phyloP scores from a whole-genome alignment of 2,797 vertebrate species.

The Sphaeramia orbicularis region DNA sequence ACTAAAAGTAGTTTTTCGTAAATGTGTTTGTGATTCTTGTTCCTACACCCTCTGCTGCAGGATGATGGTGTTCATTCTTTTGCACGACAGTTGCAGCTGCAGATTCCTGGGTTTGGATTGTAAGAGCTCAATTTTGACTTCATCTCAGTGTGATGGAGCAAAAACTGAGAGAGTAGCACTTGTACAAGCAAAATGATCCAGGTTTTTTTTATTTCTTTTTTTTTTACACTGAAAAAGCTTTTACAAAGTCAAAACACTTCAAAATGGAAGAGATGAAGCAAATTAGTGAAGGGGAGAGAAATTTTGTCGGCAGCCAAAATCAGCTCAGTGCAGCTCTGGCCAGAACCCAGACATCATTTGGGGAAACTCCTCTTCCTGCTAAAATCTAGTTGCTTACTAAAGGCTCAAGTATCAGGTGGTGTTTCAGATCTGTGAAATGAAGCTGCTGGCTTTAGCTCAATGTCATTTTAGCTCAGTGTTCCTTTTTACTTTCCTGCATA shows the following conservation, averaged over 20 bases:
- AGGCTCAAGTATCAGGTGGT: conserved; percentile 44
- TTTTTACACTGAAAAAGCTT: background rate
- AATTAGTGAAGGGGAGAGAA: background rate
- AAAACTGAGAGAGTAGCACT: background rate
- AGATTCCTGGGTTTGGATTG: conserved; percentile 9
- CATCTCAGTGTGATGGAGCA: conserved; percentile 1
- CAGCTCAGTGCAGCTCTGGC: conserved; percentile 19
- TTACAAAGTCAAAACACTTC: background rate
- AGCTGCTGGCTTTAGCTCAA: conserved; percentile 5
- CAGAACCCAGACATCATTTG: conserved; percentile 16
- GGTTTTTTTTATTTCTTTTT: too few species aligned
- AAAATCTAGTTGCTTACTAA: conserved; percentile 31
- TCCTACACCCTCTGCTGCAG: background rate
- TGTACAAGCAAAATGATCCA: background rate
- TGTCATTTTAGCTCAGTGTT: background rate
- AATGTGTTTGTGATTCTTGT: too few species aligned
- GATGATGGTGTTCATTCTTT: background rate
- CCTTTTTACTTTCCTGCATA: background rate
- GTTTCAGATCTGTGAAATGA: conserved; percentile 26
- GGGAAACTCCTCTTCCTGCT: conserved; percentile 22
- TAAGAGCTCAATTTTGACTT: conserved; percentile 10
- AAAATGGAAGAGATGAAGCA: background rate
- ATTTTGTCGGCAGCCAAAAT: conserved; percentile 4
- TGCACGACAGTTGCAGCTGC: conserved; percentile 11
- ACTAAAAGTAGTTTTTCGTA: too few species aligned